phyloP scores from a whole-genome alignment of 2,888 invertebrate genomes.

The Agriotes lineatus region DNA sequence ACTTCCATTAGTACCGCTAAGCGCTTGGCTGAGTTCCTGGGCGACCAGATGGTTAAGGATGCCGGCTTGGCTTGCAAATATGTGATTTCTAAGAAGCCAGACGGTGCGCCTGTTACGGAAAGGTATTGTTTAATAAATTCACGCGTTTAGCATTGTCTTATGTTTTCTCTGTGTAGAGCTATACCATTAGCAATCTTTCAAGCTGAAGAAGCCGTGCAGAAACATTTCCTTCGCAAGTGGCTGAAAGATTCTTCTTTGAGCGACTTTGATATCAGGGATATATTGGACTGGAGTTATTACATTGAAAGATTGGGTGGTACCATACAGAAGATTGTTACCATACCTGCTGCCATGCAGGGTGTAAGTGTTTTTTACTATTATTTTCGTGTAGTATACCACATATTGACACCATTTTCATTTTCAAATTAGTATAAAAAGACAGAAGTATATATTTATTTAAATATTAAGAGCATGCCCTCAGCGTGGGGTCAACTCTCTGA shows the following conservation, averaged over 20 bases:
- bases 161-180: too few relatives aligned
- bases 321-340: conserved; percentile 99
- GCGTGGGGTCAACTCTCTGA: too few relatives aligned
- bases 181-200: conserved; percentile 97
- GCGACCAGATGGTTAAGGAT: conserved; percentile 99
- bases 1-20: conserved; percentile 98
- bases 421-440: too few relatives aligned
- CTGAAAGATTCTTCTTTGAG: conserved; percentile 85
- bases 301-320: conserved; percentile 94
- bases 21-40: conserved; percentile 95
- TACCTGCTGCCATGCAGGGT: conserved; percentile 98
- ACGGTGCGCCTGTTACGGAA: conserved; percentile 92
- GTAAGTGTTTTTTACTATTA: conserved; percentile 71
- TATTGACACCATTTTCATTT: too few relatives aligned
- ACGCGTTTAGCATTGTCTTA: too few relatives aligned
- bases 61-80: conserved; percentile 96
- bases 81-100: conserved; percentile 95
- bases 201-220: conserved; percentile 87
- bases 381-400: too few relatives aligned
- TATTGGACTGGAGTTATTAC: conserved; percentile 98
- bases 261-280: conserved; percentile 90
- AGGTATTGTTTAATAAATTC: conserved; percentile 70
- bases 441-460: too few relatives aligned
- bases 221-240: conserved; percentile 94
- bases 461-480: too few relatives aligned